A percentile compares a stretch with the other conserved stretches of the same genome.
Evolutionary conservation across 2,113 vertebrate species (phyloP).

Genomic region (Harpagus bidentatus): DNA sequence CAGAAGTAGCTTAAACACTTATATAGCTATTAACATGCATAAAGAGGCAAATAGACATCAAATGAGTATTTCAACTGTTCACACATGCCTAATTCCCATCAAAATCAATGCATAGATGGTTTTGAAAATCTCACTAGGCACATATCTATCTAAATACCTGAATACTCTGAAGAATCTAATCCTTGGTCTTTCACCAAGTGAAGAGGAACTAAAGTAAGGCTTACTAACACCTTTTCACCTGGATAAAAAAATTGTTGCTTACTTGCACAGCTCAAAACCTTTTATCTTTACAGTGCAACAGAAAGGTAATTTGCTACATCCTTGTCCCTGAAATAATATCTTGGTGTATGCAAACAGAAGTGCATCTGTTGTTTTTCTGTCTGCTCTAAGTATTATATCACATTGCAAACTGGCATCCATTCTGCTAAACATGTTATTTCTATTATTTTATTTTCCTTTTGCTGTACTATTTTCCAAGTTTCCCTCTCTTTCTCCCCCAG

Average conservation of each 20-base stretch:
- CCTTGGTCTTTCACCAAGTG: background rate
- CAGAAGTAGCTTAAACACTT: slow-evolving; percentile 45
- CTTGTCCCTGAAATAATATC: background rate
- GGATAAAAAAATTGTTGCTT: background rate
- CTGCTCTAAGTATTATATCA: background rate
- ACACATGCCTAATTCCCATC: slow-evolving; percentile 35
- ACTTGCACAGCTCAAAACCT: background rate
- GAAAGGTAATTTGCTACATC: background rate
- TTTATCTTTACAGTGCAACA: background rate
- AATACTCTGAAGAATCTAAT: background rate
- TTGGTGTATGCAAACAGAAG: background rate
- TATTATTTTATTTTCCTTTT: background rate
- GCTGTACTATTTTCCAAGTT: background rate
- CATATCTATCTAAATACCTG: background rate
- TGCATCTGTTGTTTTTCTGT: background rate
- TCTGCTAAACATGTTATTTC: background rate
- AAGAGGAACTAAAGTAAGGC: background rate
- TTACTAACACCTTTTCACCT: background rate
- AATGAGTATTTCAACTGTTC: slow-evolving; percentile 48
- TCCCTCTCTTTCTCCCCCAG: background rate
- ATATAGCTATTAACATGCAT: slow-evolving; percentile 23
- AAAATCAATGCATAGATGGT: slow-evolving; percentile 27
- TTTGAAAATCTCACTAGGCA: slow-evolving; percentile 16
- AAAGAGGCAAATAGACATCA: slow-evolving; percentile 40
- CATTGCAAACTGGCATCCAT: background rate